A percentile compares a stretch with the other conserved stretches of the same genome.
These are phyloP conservation scores for Pachliopta kotzebuea DNA, from an alignment of 2,888 invertebrate species.

Conservation along the genomic window DNA sequence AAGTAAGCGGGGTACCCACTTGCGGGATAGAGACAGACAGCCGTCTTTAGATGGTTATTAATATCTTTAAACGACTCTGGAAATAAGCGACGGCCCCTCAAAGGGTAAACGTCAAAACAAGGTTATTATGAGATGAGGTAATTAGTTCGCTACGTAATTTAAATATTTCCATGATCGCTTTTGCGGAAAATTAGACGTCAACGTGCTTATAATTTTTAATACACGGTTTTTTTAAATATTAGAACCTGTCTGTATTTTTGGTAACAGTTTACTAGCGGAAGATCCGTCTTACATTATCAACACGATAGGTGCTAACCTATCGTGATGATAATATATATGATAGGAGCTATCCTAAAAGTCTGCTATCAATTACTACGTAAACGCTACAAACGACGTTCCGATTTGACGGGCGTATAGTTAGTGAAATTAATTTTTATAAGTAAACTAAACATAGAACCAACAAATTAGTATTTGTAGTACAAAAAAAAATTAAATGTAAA, in stretches of 20 bases:
- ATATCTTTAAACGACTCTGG: slow-evolving; percentile 71
- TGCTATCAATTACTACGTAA: too few species aligned
- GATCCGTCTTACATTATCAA: neutral
- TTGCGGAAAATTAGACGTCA: slow-evolving; percentile 41
- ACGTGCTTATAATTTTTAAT: slow-evolving; percentile 6
- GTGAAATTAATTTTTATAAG: too few species aligned
- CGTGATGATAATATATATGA: too few species aligned
- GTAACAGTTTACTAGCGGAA: neutral
- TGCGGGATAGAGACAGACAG: slow-evolving; percentile 59
- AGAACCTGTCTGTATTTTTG: too few species aligned
- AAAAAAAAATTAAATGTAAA: too few species aligned
- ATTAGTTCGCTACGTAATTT: slow-evolving; percentile 73
- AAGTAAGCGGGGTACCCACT: slow-evolving; percentile 43
- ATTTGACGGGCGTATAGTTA: too few species aligned
- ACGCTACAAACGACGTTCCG: too few species aligned
- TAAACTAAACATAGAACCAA: too few species aligned
- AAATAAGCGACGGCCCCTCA: slow-evolving; percentile 70
- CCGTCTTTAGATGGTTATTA: slow-evolving; percentile 74
- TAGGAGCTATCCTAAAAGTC: too few species aligned
- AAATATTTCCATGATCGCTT: slow-evolving; percentile 46
- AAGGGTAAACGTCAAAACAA: slow-evolving; percentile 78
- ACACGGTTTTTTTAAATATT: neutral
- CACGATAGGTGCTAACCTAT: too few species aligned
- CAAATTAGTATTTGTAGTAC: too few species aligned
- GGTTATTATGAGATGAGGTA: slow-evolving; percentile 75